phyloP scores from a whole-genome alignment of 2,888 invertebrate genomes.

The Apamea anceps region DNA sequence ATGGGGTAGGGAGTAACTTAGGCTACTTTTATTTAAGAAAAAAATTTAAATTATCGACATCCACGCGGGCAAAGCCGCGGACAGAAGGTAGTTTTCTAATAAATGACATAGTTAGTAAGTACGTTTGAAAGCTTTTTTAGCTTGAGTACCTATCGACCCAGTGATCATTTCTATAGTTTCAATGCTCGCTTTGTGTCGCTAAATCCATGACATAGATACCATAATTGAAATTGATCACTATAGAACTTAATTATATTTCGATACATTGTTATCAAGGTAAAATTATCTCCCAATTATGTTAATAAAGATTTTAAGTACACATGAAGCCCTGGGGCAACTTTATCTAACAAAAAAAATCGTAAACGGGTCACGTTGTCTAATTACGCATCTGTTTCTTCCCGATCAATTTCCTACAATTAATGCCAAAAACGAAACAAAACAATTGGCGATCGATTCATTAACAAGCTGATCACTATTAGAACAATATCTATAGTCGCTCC shows the following conservation, averaged over 20 bases:
- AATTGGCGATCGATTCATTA: conserved; percentile 17
- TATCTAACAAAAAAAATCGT: neutral
- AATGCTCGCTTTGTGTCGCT: neutral
- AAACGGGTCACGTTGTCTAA: neutral
- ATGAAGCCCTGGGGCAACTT: no score
- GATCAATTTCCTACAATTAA: conserved; percentile 10
- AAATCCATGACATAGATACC: neutral
- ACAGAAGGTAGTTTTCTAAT: neutral
- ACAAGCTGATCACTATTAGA: conserved; percentile 6
- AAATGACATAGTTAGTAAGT: neutral
- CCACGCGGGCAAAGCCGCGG: neutral
- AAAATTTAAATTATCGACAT: neutral
- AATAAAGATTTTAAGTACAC: neutral
- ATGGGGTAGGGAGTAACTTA: neutral
- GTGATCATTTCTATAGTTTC: neutral
- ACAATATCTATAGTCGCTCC: conserved; percentile 20
- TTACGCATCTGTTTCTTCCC: conserved; percentile 3
- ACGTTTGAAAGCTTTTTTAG: neutral
- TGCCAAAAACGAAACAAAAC: conserved; percentile 21
- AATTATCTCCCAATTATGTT: neutral
- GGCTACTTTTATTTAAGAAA: neutral
- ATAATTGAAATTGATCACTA: neutral
- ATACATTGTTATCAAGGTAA: neutral
- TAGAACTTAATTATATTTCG: neutral
- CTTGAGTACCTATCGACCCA: neutral